A percentile compares a stretch with the other conserved stretches of the same genome.
These are phyloP conservation scores for Thymelicus lineola DNA, from an alignment of 2,888 invertebrate genomes.

Conservation along the genomic window DNA sequence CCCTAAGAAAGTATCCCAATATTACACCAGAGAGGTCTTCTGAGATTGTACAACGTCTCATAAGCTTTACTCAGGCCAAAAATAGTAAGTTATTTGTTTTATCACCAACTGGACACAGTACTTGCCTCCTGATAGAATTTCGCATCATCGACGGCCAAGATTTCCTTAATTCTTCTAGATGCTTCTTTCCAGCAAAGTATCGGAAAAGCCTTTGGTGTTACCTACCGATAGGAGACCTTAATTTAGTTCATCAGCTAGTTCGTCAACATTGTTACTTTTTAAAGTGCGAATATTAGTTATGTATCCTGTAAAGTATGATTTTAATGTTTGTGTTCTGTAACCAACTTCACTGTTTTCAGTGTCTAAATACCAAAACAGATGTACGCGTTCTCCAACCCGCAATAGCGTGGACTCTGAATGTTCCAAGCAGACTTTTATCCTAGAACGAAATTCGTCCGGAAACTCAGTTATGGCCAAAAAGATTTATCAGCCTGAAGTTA, in stretches of 20 bases:
- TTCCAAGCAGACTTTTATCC: slow-evolving; percentile 40
- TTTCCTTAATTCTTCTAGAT: too few relatives aligned
- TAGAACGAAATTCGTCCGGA: slow-evolving; percentile 12
- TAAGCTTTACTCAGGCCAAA: slow-evolving; percentile 60
- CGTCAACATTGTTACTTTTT: too few relatives aligned
- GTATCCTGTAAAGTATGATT: too few relatives aligned
- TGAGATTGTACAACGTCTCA: slow-evolving; percentile 65
- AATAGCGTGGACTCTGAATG: slow-evolving; percentile 35
- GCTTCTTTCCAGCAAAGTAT: too few relatives aligned
- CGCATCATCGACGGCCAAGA: too few relatives aligned
- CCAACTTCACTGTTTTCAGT: slow-evolving; percentile 6
- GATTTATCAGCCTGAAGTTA: slow-evolving; percentile 1
- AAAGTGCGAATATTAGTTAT: too few relatives aligned
- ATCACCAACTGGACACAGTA: not conserved
- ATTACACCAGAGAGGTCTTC: slow-evolving; percentile 61
- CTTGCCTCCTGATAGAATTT: too few relatives aligned
- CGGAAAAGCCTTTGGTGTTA: too few relatives aligned
- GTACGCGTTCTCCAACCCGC: slow-evolving; percentile 36
- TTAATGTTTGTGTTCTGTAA: not conserved
- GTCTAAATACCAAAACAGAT: slow-evolving; percentile 28
- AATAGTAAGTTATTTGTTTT: slow-evolving; percentile 51
- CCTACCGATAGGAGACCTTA: too few relatives aligned
- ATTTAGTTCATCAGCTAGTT: too few relatives aligned
- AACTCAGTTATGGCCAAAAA: not conserved
- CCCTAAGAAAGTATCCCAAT: slow-evolving; percentile 66